A percentile compares a stretch with the other conserved stretches of the same genome.
Evolutionary conservation across 2,888 invertebrate species (phyloP).

Genomic region (Gibbula magus): DNA sequence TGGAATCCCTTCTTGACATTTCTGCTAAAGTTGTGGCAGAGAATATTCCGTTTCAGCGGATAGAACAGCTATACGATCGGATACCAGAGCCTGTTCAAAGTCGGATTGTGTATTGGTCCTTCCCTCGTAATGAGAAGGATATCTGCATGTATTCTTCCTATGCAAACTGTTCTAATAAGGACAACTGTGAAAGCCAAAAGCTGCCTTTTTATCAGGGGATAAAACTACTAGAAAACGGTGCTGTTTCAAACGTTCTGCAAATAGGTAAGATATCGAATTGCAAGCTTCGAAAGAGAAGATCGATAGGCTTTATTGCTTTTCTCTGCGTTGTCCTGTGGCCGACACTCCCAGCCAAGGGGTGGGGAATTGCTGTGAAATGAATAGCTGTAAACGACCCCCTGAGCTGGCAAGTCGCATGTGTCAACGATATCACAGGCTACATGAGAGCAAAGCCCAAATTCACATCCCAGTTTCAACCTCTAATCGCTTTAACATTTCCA

Average conservation of each 20-base stretch:
- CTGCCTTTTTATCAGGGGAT: conserved; percentile 91
- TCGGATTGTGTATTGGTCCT: conserved; percentile 91
- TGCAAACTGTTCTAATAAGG: conserved; percentile 76
- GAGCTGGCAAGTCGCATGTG: conserved; percentile 24
- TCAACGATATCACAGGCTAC: conserved; percentile 21
- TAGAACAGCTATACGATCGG: conserved; percentile 89
- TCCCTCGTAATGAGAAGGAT: conserved; percentile 90
- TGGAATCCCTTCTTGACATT: conserved; percentile 86
- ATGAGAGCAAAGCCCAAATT: background rate
- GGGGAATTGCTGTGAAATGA: conserved; percentile 12
- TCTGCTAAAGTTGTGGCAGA: conserved; percentile 89
- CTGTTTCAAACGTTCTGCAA: conserved; percentile 90
- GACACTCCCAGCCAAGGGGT: background rate
- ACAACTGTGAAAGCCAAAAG: conserved; percentile 83
- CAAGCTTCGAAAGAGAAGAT: conserved; percentile 16
- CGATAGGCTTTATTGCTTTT: conserved; percentile 19
- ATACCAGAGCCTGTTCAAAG: conserved; percentile 92
- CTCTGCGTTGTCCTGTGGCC: conserved; percentile 1
- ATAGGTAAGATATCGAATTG: conserved; percentile 82
- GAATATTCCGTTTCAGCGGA: conserved; percentile 89
- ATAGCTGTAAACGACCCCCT: conserved; percentile 28
- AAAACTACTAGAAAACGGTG: conserved; percentile 87
- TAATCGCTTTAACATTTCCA: conserved; percentile 22
- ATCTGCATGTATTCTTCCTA: conserved; percentile 93
- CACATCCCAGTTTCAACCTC: conserved; percentile 3